Evolutionary conservation across 1,140 invertebrate genomes (phyloP), one percentile per base, ranked within the genome.

Genomic region (Megathymus violae): DNA sequence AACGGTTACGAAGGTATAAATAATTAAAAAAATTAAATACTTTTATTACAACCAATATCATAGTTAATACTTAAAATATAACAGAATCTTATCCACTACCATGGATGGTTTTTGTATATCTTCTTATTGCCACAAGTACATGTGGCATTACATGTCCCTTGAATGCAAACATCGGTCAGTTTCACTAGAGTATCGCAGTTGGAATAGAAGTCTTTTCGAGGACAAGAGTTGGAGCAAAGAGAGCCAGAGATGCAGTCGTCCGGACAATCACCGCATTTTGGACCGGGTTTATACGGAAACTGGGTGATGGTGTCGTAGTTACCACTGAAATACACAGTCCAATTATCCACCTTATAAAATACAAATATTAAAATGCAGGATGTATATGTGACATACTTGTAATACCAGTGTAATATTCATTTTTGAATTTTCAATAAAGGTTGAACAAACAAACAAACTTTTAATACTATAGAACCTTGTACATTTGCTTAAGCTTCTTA

Each of bases 171-270:
- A 1, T 94, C 94, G 63, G 94, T 88, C 9, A 90, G 63, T 80
- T 92, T 93, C 10, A 92, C 83, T 7, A 96, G 89, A 47, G 95
- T 92, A 34, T 88, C 88, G 76, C 96, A 97, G 82, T 97, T 97
- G 27, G 93, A 93, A 93, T 94, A 96, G 10, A 93, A 84, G 78
- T 96, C 95, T 19, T 92, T 93, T 52, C 92, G 93, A 6, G 93
- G 92, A 80, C 96, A 97, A 0, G 93, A 78, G 91, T 97, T 97
- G 14, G 93, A 94, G 85, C 96, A 97, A 0, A 97, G 92, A 11
- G 78, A 63, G 1, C 61, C 93, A 6, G 91, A 80, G 48, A 92
- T 76, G 81, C 96, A 97, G 54, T 93, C 80, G n/a, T 92, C 81
- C 31, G 93, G 92, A 78, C 96, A 97, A 14, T 91, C 92, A 11